A percentile compares a stretch with the other conserved stretches of the same genome.
Evolutionary conservation across 2,888 invertebrate genomes (phyloP).

Genomic region (Troilus luridus): DNA sequence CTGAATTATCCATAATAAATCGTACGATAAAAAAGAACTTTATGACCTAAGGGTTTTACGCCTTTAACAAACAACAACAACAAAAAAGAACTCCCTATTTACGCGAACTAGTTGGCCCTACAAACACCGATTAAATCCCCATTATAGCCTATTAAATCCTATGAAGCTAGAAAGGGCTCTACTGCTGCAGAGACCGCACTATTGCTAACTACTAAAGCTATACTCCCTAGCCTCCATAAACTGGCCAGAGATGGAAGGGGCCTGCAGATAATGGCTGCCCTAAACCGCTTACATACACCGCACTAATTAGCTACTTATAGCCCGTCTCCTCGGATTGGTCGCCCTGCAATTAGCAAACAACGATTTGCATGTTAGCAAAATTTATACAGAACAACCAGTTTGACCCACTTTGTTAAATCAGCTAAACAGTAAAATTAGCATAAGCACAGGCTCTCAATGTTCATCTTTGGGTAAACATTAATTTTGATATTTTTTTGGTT

Average conservation of each 20-base stretch:
- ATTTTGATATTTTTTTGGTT: not conserved
- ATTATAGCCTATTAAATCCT: not conserved
- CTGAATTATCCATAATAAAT: no score
- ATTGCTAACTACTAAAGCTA: not conserved
- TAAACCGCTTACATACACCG: slow-evolving; percentile 5
- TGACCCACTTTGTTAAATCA: not conserved
- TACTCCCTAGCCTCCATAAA: not conserved
- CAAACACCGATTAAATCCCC: not conserved
- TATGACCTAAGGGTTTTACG: no score
- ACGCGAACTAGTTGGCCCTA: not conserved
- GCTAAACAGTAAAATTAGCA: not conserved
- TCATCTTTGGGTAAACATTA: not conserved
- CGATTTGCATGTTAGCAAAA: not conserved
- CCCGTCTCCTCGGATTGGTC: not conserved
- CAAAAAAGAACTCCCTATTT: not conserved
- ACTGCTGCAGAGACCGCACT: not conserved
- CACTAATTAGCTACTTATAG: slow-evolving; percentile 8
- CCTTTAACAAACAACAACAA: no score
- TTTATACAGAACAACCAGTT: not conserved
- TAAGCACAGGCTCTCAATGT: not conserved
- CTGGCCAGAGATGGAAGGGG: not conserved
- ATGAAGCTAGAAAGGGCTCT: not conserved
- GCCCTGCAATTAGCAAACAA: not conserved
- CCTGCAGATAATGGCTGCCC: not conserved
- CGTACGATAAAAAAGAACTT: no score